phyloP scores from a whole-genome alignment of 2,888 invertebrate species.

The Reticulitermes lucifugus region DNA sequence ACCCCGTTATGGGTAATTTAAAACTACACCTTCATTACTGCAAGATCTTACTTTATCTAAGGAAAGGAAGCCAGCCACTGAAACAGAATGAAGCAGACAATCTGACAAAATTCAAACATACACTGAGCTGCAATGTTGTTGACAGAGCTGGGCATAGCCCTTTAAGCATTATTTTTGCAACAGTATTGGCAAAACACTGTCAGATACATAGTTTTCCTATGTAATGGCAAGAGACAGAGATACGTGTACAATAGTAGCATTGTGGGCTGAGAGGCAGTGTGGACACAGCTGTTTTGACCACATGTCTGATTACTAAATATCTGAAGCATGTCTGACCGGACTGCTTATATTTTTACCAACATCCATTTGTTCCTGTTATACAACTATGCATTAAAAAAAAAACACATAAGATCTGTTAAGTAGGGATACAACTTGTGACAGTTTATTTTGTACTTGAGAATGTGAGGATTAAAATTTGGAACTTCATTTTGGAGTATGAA shows the following conservation, averaged over 20 bases:
- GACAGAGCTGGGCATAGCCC: background rate
- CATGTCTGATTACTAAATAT: background rate
- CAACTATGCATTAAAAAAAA: background rate
- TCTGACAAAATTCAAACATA: no score
- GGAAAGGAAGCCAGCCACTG: no score
- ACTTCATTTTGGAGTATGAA: conserved; percentile 1
- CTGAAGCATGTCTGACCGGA: background rate
- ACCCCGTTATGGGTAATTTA: no score
- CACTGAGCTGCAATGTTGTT: no score
- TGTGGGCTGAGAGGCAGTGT: background rate
- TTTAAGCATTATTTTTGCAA: background rate
- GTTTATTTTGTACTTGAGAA: background rate
- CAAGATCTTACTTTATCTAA: no score
- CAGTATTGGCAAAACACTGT: background rate
- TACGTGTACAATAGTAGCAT: background rate
- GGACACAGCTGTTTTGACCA: conserved; percentile 12
- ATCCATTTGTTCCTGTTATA: conserved; percentile 12
- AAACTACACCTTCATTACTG: no score
- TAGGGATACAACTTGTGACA: background rate
- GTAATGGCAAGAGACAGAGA: background rate
- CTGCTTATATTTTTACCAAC: background rate
- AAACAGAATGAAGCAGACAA: no score
- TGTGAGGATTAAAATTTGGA: background rate
- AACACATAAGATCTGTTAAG: background rate
- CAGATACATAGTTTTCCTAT: background rate